phyloP scores from a whole-genome alignment of 2,888 invertebrate species.

The Metellina segmentata region DNA sequence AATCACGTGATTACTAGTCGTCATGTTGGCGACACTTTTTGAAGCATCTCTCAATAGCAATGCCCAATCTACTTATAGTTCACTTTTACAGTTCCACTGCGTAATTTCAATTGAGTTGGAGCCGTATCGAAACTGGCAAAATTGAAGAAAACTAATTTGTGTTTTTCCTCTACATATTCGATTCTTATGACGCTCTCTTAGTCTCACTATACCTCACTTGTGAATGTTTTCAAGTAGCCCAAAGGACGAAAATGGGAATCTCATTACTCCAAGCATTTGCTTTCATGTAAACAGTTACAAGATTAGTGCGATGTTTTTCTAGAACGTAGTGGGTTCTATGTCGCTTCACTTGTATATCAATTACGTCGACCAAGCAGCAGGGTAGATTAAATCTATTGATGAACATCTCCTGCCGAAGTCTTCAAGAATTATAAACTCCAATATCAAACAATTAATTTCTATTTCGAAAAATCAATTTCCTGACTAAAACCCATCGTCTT shows the following conservation, averaged over 20 bases:
- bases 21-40: no score
- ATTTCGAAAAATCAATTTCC: not conserved
- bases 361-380: not conserved
- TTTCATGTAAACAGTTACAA: no score
- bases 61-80: no score
- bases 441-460: not conserved
- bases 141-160: constrained; percentile 58
- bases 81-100: not conserved
- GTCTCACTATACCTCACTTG: constrained; percentile 54
- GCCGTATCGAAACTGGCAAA: not conserved
- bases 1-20: no score
- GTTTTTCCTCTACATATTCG: constrained; percentile 29
- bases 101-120: not conserved
- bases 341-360: no score
- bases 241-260: no score
- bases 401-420: not conserved
- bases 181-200: constrained; percentile 40
- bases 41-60: no score
- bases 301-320: no score
- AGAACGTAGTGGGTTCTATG: no score
- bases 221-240: no score
- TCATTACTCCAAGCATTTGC: no score
- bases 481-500: not conserved
- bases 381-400: not conserved
- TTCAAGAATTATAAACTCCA: not conserved